phyloP scores from a whole-genome alignment of 2,888 invertebrate genomes.

The Nomada lathburiana region DNA sequence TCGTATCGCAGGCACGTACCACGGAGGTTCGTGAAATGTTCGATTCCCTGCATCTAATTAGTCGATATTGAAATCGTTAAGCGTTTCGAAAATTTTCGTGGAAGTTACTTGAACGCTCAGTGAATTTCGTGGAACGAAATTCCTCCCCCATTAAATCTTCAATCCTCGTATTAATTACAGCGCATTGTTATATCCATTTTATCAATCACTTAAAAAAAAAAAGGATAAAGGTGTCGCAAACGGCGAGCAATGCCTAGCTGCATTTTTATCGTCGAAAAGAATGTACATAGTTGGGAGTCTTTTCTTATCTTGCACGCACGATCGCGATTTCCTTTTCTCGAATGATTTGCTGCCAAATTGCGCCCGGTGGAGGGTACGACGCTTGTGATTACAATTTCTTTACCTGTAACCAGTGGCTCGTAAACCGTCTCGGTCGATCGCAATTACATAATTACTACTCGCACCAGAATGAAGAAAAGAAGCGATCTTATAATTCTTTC shows the following conservation, averaged over 20 bases:
- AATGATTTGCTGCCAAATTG: constrained; percentile 52
- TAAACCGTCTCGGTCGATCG: constrained; percentile 4
- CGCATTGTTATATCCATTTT: constrained; percentile 7
- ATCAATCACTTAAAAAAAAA: constrained; percentile 3
- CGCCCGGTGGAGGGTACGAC: constrained; percentile 16
- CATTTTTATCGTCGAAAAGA: neutral
- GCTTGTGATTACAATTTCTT: constrained; percentile 44
- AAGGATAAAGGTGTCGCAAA: constrained; percentile 5
- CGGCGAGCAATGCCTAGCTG: neutral
- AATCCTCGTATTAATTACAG: neutral
- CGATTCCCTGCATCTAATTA: constrained; percentile 11
- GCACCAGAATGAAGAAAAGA: neutral
- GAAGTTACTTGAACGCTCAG: neutral
- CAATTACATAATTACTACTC: constrained; percentile 9
- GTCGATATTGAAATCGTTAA: neutral
- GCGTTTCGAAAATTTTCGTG: neutral
- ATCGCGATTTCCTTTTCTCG: constrained; percentile 48
- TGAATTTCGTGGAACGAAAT: neutral
- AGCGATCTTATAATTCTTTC: no score
- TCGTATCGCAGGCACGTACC: neutral
- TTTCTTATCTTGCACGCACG: constrained; percentile 54
- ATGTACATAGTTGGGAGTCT: constrained; percentile 4
- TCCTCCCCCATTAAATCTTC: neutral
- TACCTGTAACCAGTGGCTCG: neutral
- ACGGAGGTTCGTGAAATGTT: neutral